Evolutionary conservation across 1,140 invertebrate species (phyloP).

Genomic region (Drosophila teissieri): DNA sequence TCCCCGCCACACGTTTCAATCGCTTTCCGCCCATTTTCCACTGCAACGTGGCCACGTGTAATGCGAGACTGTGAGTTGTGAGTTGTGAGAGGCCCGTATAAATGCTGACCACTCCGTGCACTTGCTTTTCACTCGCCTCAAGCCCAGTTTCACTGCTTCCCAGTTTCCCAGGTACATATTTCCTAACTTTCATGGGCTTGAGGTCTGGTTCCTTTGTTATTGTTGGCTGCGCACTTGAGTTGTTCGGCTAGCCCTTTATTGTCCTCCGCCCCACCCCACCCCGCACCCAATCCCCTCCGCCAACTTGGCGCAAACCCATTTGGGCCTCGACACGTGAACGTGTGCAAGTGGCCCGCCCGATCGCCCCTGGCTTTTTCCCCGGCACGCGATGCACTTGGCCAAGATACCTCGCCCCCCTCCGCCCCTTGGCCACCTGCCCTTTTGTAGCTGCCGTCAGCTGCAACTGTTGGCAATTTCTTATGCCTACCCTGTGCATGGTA

Average conservation of each 20-base stretch:
- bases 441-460: constrained; percentile 40
- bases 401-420: constrained; percentile 56
- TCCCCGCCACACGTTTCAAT: constrained; percentile 27
- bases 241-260: constrained; percentile 54
- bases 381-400: constrained; percentile 82
- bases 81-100: constrained; percentile 28
- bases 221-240: constrained; percentile 62
- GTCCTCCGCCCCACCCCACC: background rate
- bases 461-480: constrained; percentile 72
- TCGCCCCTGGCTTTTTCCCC: constrained; percentile 49
- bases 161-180: constrained; percentile 1
- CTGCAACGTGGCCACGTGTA: constrained; percentile 53
- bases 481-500: background rate
- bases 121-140: constrained; percentile 24
- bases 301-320: constrained; percentile 25
- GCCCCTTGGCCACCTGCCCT: background rate
- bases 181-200: constrained; percentile 2
- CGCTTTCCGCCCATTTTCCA: constrained; percentile 9
- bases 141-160: constrained; percentile 5
- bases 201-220: constrained; percentile 32
- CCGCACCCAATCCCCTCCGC: background rate
- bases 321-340: constrained; percentile 55
- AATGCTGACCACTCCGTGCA: constrained; percentile 52
- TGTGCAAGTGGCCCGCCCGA: constrained; percentile 51
- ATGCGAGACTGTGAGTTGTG: constrained; percentile 10